A percentile compares a stretch with the other conserved stretches of the same genome.
phyloP scores from a whole-genome alignment of 2,113 vertebrate species.

The Paedocypris sp. region DNA sequence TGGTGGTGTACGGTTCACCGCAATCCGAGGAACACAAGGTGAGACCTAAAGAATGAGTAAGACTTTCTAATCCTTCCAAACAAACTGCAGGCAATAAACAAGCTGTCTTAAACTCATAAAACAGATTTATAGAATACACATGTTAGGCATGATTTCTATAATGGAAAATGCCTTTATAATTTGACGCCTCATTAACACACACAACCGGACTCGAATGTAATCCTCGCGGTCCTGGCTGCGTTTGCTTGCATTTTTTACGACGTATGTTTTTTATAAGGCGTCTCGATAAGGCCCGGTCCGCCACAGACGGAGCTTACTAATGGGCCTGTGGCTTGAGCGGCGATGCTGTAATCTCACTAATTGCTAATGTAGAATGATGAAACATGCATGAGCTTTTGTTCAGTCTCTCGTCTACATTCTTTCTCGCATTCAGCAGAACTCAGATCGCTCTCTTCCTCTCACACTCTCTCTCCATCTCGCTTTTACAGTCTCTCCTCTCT shows the following conservation, averaged over 20 bases:
- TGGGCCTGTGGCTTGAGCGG: constrained; percentile 17
- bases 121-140: not conserved
- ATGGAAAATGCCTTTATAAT: not conserved
- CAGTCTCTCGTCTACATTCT: constrained; percentile 22
- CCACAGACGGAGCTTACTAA: constrained; percentile 18
- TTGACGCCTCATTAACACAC: constrained; percentile 6
- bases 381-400: constrained; percentile 31
- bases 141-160: constrained; percentile 1
- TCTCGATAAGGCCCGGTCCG: constrained; percentile 9
- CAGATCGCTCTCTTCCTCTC: not conserved
- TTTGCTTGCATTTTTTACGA: constrained; percentile 6
- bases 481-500: no score
- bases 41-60: not conserved
- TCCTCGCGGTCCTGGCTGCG: constrained; percentile 4
- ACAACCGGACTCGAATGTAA: not conserved
- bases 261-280: constrained; percentile 14
- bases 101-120: not conserved
- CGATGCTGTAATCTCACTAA: constrained; percentile 34
- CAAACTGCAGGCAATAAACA: not conserved
- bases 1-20: no score
- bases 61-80: not conserved
- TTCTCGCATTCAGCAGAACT: constrained; percentile 27
- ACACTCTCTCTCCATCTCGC: not conserved
- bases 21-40: no score
- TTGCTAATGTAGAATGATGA: constrained; percentile 37